A percentile compares a stretch with the other conserved stretches of the same genome.
Conservation (phyloP, 1,140 invertebrate species). For the Daktulosphaira vitifoliae region DNA sequence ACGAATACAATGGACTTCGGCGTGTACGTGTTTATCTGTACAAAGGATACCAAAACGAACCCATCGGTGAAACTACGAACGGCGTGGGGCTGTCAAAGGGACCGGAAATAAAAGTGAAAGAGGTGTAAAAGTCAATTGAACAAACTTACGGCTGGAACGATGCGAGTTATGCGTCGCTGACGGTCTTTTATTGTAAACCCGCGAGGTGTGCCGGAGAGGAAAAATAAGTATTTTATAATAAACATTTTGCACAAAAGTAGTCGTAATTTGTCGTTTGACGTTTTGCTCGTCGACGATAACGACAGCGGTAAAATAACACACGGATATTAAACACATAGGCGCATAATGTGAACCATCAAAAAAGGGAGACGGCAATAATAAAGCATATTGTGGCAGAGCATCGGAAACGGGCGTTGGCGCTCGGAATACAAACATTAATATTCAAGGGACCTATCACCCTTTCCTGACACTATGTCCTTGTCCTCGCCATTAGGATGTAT, state of each 20-base stretch:
- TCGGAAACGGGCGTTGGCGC: constrained; percentile 6
- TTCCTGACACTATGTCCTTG: not conserved
- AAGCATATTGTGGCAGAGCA: not conserved
- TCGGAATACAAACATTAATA: constrained; percentile 27
- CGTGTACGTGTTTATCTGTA: constrained; percentile 16
- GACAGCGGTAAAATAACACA: no score
- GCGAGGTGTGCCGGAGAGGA: not conserved
- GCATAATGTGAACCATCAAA: no score
- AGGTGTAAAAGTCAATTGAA: constrained; percentile 17
- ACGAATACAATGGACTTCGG: not conserved
- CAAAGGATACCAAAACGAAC: not conserved
- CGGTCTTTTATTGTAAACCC: not conserved
- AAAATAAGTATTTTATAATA: constrained; percentile 12
- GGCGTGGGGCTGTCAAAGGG: no score
- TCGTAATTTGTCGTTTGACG: constrained; percentile 8
- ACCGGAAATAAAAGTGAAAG: not conserved
- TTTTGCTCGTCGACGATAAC: not conserved
- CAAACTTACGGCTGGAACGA: constrained; percentile 4
- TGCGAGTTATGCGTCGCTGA: not conserved
- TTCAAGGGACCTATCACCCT: not conserved
- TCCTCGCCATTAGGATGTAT: no score
- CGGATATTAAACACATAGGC: no score
- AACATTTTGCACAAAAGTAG: constrained; percentile 12
- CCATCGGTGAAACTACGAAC: no score
- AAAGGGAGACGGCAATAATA: not conserved